Base-by-base conservation (phyloP, 2,888 invertebrate genomes). In the Frankliniella fusca region DNA sequence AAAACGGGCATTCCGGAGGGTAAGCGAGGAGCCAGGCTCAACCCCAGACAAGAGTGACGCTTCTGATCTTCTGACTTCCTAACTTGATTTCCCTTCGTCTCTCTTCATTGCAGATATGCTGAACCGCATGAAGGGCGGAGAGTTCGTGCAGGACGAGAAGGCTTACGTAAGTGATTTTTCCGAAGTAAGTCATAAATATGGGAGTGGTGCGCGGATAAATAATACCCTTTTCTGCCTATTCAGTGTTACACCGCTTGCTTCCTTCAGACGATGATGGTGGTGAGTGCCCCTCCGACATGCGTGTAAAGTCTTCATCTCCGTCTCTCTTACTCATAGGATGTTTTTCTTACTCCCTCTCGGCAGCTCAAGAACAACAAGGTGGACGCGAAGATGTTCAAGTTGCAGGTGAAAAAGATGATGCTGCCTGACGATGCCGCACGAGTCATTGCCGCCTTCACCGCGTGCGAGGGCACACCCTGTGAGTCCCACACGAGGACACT, bases 351-450 rank as follows among this genome's bases (percentile, higher is more conserved):
- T 38, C 15, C 54, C 54, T 76, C 70, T 76, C 70, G n/a, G 8
- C 70, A 76, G 70, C 70, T 76, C 27, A 76, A 76, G 12, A 76
- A 76, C 70, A 76, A 76, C 27, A 76, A 76, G 27, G 70, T 76
- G 70, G 70, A 76, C 70, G 9, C 23, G 23, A 76, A 76, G 70
- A 76, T 76, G 70, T 76, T 76, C 70, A 76, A 76, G 70, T 2
- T 9, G 27, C 70, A 76, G 27, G 70, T 76, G 23, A 76, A 76
- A 12, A 76, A 76, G 70, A 76, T 76, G 70, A 76, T 76, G 70
- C 70, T 12, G 70, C 23, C n/a, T 0, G 70, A 76, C 23, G 70
- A 76, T 12, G 70, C 70, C 12, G 23, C n/a, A 0, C 70, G 70
- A 5, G 27, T 27, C 70, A 76, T 76, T 10, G 70, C 70, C 70